These are phyloP conservation scores for Agrochola lota DNA, from an alignment of 2,888 invertebrate genomes.

Conservation along the genomic window DNA sequence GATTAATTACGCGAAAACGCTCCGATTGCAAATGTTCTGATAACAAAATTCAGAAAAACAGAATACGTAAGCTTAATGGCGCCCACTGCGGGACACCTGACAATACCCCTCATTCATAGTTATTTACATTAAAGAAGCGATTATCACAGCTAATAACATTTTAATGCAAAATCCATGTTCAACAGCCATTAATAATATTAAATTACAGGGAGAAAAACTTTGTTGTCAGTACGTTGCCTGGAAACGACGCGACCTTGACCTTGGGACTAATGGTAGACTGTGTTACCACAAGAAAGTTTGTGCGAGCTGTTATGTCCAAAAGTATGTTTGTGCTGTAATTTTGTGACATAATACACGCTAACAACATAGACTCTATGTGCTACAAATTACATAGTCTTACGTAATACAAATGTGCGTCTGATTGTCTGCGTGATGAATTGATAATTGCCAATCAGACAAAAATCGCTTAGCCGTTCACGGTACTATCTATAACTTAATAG, in stretches of 20 bases:
- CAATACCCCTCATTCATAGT: constrained; percentile 29
- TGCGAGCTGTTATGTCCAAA: constrained; percentile 44
- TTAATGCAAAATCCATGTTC: constrained; percentile 69
- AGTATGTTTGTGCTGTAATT: constrained; percentile 40
- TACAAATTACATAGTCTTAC: constrained; percentile 1
- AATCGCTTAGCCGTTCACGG: background rate
- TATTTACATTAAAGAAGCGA: constrained; percentile 47
- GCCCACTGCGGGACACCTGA: constrained; percentile 53
- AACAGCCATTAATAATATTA: constrained; percentile 66
- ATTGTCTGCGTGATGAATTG: constrained; percentile 1
- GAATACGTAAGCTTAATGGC: constrained; percentile 48
- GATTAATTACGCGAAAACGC: constrained; percentile 16
- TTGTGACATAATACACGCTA: constrained; percentile 34
- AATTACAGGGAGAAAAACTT: constrained; percentile 62
- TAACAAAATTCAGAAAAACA: constrained; percentile 21
- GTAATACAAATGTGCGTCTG: background rate
- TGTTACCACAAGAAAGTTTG: constrained; percentile 57
- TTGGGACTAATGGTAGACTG: constrained; percentile 64
- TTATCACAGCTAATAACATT: constrained; percentile 65
- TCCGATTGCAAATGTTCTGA: constrained; percentile 21
- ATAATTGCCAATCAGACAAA: constrained; percentile 1
- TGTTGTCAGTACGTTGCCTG: constrained; percentile 74
- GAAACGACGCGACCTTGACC: constrained; percentile 69
- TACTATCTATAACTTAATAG: background rate
- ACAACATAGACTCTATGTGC: background rate